Evolutionary conservation across 2,113 vertebrate species (phyloP).

Genomic region (Lophotis ruficrista): DNA sequence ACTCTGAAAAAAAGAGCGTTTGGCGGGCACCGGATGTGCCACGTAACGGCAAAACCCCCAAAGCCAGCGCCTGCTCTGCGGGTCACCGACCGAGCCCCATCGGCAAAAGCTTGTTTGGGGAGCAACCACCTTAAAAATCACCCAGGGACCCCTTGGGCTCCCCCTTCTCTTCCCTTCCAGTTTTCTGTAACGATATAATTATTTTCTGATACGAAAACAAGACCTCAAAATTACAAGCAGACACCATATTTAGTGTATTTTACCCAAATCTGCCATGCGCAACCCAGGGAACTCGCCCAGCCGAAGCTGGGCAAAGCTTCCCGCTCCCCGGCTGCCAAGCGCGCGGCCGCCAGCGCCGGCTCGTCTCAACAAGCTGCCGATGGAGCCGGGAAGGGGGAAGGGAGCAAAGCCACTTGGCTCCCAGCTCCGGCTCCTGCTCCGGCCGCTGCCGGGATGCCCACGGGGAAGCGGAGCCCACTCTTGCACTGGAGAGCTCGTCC

Average conservation of each 20-base stretch:
- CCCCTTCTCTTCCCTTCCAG: background rate
- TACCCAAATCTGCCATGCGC: background rate
- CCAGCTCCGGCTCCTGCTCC: background rate
- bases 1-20: background rate
- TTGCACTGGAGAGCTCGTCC: background rate
- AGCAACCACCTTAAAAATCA: background rate
- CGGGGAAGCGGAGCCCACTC: background rate
- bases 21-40: accelerated
- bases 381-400: background rate
- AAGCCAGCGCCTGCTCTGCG: background rate
- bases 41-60: background rate
- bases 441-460: background rate
- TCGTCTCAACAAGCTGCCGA: background rate
- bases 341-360: background rate
- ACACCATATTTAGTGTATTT: background rate
- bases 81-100: accelerated
- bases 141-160: background rate
- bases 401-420: background rate
- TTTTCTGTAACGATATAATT: background rate
- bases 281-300: background rate
- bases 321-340: background rate
- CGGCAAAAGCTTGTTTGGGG: accelerated
- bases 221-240: background rate
- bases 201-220: background rate
- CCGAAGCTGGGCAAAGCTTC: background rate